Evolutionary conservation across 2,113 vertebrate genomes (phyloP).

Genomic region (Pseudolaguvia tuberculata): DNA sequence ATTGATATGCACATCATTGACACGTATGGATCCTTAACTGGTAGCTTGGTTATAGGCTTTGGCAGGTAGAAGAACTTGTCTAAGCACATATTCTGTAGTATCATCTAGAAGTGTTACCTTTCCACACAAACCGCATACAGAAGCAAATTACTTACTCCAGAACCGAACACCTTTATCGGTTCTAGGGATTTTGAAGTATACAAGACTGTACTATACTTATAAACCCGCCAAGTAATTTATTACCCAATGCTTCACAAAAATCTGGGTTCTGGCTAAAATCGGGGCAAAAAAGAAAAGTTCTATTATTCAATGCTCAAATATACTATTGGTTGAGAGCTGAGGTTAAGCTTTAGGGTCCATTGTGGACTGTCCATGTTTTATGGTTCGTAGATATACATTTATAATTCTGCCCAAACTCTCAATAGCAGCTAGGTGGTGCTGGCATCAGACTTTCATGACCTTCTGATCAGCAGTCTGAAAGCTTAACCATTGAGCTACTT

Average conservation of each 20-base stretch:
- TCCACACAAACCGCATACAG: slow-evolving; percentile 12
- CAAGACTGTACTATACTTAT: not conserved
- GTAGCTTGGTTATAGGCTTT: slow-evolving; percentile 38
- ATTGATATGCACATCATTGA: not conserved
- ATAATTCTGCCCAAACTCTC: too few relatives aligned
- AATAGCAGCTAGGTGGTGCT: too few relatives aligned
- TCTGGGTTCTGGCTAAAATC: not conserved
- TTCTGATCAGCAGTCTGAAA: too few relatives aligned
- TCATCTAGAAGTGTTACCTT: slow-evolving; percentile 26
- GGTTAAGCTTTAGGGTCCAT: not conserved
- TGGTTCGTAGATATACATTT: not conserved
- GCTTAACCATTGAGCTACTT: too few relatives aligned
- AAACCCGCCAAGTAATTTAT: not conserved
- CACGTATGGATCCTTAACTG: slow-evolving; percentile 19
- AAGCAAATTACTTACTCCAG: slow-evolving; percentile 16
- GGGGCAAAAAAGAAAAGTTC: not conserved
- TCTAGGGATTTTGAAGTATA: not conserved
- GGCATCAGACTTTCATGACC: too few relatives aligned
- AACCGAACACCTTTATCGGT: slow-evolving; percentile 2
- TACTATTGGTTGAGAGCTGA: not conserved
- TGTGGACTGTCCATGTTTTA: not conserved
- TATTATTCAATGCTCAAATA: not conserved
- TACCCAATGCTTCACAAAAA: not conserved
- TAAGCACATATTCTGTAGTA: slow-evolving; percentile 44
- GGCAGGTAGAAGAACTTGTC: slow-evolving; percentile 41